These are phyloP conservation scores for Eupithecia dodoneata DNA, from an alignment of 2,888 invertebrate species.

Conservation along the genomic window DNA sequence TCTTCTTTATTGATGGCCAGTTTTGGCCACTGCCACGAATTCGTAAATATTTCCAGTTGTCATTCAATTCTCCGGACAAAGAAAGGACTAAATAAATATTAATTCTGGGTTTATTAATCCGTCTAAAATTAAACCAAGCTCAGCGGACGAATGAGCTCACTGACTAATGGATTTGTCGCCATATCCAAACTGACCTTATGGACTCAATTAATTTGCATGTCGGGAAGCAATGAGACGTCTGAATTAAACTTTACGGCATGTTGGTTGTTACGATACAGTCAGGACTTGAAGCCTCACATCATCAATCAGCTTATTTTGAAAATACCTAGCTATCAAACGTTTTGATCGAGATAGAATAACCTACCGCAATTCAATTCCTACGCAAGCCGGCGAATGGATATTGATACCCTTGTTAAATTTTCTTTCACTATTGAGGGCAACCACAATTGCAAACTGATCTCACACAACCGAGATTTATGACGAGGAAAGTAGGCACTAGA, in stretches of 20 bases:
- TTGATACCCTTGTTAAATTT: background rate
- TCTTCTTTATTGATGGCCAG: too few relatives aligned
- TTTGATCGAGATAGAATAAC: background rate
- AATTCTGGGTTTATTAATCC: slow-evolving; percentile 8
- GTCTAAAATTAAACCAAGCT: slow-evolving; percentile 18
- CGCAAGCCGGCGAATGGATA: background rate
- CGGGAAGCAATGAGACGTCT: slow-evolving; percentile 53
- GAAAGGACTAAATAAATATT: background rate
- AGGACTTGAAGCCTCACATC: background rate
- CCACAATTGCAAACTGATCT: background rate
- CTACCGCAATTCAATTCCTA: background rate
- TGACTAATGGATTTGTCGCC: slow-evolving; percentile 52
- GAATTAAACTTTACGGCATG: slow-evolving; percentile 59
- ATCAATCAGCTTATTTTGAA: background rate
- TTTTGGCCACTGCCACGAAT: background rate
- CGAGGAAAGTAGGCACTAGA: slow-evolving; percentile 1
- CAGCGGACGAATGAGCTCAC: slow-evolving; percentile 39
- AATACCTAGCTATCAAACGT: background rate
- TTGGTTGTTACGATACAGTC: slow-evolving; percentile 23
- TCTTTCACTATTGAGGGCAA: background rate
- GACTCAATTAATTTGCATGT: slow-evolving; percentile 68
- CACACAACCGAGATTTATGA: background rate
- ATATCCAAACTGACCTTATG: slow-evolving; percentile 52
- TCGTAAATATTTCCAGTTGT: background rate
- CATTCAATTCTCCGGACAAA: background rate